Conservation (phyloP, 2,113 vertebrate species). For the Trichomycterus rosablanca region DNA sequence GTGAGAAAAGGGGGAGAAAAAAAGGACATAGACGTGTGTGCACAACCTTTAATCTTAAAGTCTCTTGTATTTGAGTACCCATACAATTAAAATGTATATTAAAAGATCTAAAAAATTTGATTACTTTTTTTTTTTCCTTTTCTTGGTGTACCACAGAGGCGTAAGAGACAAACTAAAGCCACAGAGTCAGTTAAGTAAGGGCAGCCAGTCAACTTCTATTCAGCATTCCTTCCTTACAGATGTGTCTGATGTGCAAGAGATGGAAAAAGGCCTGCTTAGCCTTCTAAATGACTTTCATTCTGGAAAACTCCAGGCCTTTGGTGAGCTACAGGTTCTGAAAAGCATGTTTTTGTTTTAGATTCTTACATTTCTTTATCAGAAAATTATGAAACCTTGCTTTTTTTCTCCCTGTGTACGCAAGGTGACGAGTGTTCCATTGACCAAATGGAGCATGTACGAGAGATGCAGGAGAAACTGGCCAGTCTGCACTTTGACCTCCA, state of each 20-base stretch:
- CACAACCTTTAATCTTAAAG: too few relatives aligned
- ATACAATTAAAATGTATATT: too few relatives aligned
- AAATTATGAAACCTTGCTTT: not conserved
- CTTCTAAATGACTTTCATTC: constrained; percentile 98
- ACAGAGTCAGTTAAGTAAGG: constrained; percentile 71
- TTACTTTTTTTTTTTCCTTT: not conserved
- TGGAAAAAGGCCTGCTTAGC: constrained; percentile 92
- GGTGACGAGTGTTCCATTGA: constrained; percentile 96
- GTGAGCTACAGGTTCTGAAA: constrained; percentile 56
- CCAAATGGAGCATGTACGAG: constrained; percentile 95
- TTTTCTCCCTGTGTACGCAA: constrained; percentile 48
- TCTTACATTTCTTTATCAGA: not conserved
- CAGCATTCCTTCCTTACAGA: constrained; percentile 97
- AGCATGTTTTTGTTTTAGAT: not conserved
- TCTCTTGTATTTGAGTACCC: too few relatives aligned
- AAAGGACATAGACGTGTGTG: too few relatives aligned
- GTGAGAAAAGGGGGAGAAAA: too few relatives aligned
- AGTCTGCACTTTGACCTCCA: constrained; percentile 93
- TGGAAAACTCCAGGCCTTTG: constrained; percentile 95
- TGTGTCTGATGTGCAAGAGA: constrained; percentile 95
- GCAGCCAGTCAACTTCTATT: constrained; percentile 71
- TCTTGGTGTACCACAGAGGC: constrained; percentile 57
- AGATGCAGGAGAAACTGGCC: constrained; percentile 96
- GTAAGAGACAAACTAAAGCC: constrained; percentile 80
- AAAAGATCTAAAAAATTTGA: not conserved